These are phyloP conservation scores for Plestiodon gilberti DNA, from an alignment of 2,113 vertebrate species.

Conservation along the genomic window DNA sequence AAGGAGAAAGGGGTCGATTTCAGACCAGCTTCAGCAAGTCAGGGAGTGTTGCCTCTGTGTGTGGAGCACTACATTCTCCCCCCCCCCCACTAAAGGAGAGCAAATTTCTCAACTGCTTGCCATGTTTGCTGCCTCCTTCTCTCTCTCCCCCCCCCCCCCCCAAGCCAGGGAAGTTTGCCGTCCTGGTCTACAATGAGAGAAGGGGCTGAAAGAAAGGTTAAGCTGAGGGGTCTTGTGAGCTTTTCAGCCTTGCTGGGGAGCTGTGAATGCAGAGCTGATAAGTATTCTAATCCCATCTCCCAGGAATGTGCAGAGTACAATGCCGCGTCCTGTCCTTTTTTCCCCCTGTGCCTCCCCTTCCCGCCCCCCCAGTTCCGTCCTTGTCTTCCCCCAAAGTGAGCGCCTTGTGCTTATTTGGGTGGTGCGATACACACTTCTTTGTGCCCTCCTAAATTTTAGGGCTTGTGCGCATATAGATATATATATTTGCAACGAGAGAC, in stretches of 20 bases:
- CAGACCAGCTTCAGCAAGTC: too few relatives aligned
- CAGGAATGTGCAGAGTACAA: constrained; percentile 29
- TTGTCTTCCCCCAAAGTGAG: neutral
- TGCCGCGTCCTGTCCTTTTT: neutral
- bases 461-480: neutral
- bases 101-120: neutral
- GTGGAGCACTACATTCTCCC: neutral
- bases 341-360: neutral
- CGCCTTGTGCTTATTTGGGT: neutral
- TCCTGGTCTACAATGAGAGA: neutral
- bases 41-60: too few relatives aligned
- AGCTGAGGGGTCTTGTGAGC: constrained; percentile 8
- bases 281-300: constrained; percentile 24
- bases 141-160: neutral
- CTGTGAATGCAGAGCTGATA: constrained; percentile 24
- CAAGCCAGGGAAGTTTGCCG: neutral
- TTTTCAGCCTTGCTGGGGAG: constrained; percentile 18
- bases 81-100: too few relatives aligned
- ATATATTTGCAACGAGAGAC: too few relatives aligned
- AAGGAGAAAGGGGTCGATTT: too few relatives aligned
- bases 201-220: constrained; percentile 27
- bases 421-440: neutral
- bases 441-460: neutral
- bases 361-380: neutral
- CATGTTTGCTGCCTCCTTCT: neutral